These are phyloP conservation scores for Alaudala cheleensis DNA, from an alignment of 2,113 vertebrate genomes.

Conservation along the genomic window DNA sequence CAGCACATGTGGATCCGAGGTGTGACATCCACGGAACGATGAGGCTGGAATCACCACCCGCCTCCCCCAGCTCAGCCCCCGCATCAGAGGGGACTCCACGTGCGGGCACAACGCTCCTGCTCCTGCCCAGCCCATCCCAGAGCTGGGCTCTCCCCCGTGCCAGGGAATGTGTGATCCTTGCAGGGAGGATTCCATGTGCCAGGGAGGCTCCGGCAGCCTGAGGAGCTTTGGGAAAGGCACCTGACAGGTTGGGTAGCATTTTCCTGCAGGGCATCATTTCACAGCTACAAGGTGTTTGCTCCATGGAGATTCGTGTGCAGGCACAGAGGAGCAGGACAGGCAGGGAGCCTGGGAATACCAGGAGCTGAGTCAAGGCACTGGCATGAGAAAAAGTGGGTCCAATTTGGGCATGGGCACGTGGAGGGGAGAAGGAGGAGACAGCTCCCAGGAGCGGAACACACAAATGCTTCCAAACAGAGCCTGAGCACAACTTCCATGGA, in stretches of 20 bases:
- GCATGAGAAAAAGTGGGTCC: background rate
- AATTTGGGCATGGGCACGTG: background rate
- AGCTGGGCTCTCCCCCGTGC: background rate
- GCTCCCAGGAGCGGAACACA: background rate
- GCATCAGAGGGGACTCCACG: background rate
- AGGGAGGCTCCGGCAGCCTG: background rate
- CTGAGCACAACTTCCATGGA: fast-evolving
- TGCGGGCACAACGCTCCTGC: background rate
- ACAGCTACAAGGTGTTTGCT: background rate
- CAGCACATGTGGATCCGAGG: fast-evolving
- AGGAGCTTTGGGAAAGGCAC: background rate
- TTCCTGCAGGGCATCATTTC: background rate
- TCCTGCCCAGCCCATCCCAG: background rate
- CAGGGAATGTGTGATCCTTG: background rate
- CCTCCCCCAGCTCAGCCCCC: background rate
- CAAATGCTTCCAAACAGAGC: background rate
- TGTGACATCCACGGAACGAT: fast-evolving
- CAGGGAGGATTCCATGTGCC: background rate
- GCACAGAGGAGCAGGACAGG: background rate
- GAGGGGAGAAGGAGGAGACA: background rate
- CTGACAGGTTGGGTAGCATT: background rate
- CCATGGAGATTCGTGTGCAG: background rate
- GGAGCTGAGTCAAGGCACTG: background rate
- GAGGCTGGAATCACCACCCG: background rate
- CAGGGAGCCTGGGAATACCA: background rate